phyloP scores from a whole-genome alignment of 2,797 vertebrate species.

The Xiphorhynchus erythropygius region DNA sequence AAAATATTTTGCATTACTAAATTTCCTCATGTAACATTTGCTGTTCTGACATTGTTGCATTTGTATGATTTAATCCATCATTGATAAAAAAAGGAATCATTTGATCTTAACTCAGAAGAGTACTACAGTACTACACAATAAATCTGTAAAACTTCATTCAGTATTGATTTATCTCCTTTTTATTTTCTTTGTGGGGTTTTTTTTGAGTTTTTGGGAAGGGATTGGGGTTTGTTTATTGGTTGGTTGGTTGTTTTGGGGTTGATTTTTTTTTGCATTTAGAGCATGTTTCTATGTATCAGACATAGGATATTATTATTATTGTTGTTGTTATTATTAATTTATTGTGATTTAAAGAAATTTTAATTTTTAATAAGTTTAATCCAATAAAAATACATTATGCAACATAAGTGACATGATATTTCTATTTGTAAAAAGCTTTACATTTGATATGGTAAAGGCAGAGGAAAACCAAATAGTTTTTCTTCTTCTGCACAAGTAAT shows the following conservation, averaged over 20 bases:
- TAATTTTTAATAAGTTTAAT: not conserved
- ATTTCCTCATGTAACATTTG: not conserved
- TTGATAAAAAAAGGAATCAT: not conserved
- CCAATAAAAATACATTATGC: not conserved
- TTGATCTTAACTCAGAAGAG: not conserved
- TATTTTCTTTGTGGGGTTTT: not conserved
- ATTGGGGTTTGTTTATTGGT: not conserved
- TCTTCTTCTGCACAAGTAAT: not conserved
- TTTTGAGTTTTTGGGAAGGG: not conserved
- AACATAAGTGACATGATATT: not conserved
- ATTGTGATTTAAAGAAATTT: not conserved
- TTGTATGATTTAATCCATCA: not conserved
- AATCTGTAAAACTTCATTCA: not conserved
- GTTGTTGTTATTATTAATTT: too few species aligned
- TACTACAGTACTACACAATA: not conserved
- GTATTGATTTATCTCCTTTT: not conserved
- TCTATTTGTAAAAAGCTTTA: not conserved
- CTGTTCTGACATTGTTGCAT: not conserved
- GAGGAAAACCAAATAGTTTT: not conserved
- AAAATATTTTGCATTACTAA: not conserved
- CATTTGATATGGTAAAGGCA: not conserved
- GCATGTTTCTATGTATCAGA: not conserved
- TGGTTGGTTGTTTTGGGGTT: not conserved
- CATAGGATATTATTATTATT: not conserved
- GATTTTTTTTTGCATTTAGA: not conserved